These are phyloP conservation scores for Chaenocephalus aceratus DNA, from an alignment of 2,113 vertebrate species.

Conservation along the genomic window DNA sequence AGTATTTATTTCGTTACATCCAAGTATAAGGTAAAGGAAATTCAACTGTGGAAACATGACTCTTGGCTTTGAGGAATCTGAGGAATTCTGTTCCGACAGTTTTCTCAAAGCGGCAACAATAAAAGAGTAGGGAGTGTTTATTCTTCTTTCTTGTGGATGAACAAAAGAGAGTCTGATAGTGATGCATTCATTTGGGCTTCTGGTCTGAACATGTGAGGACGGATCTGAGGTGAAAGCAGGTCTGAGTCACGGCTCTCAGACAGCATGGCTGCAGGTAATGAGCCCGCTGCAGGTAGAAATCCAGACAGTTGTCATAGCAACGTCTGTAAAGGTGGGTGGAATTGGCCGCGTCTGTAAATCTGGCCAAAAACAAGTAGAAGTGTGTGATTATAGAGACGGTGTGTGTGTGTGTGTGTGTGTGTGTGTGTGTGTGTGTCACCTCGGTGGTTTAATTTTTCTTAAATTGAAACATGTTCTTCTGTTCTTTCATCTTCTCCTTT, in stretches of 20 bases:
- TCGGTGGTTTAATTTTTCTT: too few species aligned
- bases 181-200: not conserved
- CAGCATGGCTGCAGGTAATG: conserved; percentile 5
- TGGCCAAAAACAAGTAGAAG: too few species aligned
- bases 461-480: too few species aligned
- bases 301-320: conserved; percentile 53
- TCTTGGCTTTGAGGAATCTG: not conserved
- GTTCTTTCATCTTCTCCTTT: too few species aligned
- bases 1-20: not conserved
- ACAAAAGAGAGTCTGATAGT: not conserved
- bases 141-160: too few species aligned
- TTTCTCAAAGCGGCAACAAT: too few species aligned
- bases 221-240: not conserved
- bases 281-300: conserved; percentile 34
- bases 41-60: not conserved
- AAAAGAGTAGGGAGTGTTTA: too few species aligned
- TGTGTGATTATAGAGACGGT: conserved; percentile 1
- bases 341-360: conserved; percentile 2
- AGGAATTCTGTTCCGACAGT: too few species aligned
- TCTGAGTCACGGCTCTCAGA: conserved; percentile 21
- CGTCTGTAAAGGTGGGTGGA: conserved; percentile 16
- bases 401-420: not conserved
- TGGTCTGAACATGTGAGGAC: not conserved
- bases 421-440: too few species aligned
- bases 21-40: not conserved